Conservation (phyloP, 2,888 invertebrate species). For the Platycheirus rosarum region DNA sequence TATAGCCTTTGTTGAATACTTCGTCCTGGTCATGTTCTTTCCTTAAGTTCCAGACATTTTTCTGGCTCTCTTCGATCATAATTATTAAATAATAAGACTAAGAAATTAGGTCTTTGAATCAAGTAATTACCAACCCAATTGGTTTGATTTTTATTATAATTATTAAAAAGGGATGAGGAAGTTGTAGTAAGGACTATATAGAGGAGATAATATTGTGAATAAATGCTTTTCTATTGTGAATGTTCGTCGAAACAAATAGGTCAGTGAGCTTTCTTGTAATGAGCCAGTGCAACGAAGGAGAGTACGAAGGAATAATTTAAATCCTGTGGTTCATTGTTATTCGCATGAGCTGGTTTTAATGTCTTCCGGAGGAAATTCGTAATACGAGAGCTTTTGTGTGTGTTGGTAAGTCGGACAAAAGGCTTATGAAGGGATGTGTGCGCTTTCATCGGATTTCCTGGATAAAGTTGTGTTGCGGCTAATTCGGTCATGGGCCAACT, state of each 20-base stretch:
- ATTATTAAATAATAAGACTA: constrained; percentile 69
- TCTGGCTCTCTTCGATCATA: constrained; percentile 28
- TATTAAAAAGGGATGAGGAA: constrained; percentile 17
- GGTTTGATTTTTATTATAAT: constrained; percentile 51
- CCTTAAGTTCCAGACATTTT: constrained; percentile 4
- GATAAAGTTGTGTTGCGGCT: constrained; percentile 13
- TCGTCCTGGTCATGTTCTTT: constrained; percentile 5
- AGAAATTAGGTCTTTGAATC: constrained; percentile 65
- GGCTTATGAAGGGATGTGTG: background rate
- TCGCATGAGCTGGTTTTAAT: constrained; percentile 41
- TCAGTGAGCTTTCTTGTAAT: constrained; percentile 37
- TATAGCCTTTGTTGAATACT: background rate
- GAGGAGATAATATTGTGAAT: background rate
- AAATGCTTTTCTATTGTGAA: constrained; percentile 34
- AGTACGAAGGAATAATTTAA: constrained; percentile 34
- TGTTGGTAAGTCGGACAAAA: background rate
- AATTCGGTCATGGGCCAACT: constrained; percentile 33
- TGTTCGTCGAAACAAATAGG: constrained; percentile 45
- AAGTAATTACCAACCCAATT: constrained; percentile 52
- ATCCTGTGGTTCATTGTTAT: constrained; percentile 62
- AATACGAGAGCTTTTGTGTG: background rate
- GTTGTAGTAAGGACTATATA: too few species aligned
- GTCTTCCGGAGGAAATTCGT: constrained; percentile 8
- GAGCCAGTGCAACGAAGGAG: constrained; percentile 16
- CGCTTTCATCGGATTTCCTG: constrained; percentile 43